Conservation (phyloP, 2,797 vertebrate species). For the Sebastes iracundus region DNA sequence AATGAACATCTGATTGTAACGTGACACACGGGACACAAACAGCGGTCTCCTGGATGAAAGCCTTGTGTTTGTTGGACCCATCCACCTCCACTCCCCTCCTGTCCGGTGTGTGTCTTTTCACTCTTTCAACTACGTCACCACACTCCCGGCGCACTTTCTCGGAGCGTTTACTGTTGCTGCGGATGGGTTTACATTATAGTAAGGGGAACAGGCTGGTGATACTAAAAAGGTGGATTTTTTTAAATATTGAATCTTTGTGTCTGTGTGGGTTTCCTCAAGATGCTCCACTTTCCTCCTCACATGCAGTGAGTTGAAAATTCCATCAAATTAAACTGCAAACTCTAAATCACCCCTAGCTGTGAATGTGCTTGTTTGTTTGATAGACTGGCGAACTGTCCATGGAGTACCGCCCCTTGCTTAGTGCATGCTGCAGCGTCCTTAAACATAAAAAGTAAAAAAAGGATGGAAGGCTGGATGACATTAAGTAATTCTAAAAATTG, state of each 20-base stretch:
- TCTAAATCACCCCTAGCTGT: background rate
- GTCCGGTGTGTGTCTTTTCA: no score
- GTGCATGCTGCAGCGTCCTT: background rate
- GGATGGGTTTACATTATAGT: no score
- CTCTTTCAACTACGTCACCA: no score
- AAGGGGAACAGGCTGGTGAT: background rate
- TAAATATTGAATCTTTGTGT: background rate
- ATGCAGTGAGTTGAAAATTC: background rate
- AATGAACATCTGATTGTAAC: no score
- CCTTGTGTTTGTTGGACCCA: no score
- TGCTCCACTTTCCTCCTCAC: background rate
- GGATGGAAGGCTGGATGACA: background rate
- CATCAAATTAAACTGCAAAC: background rate
- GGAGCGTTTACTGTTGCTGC: no score
- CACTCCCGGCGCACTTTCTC: no score
- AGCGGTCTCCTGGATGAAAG: no score
- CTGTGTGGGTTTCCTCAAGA: background rate
- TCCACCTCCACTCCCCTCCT: no score
- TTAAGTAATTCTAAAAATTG: background rate
- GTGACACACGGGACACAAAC: no score
- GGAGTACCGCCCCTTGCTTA: background rate
- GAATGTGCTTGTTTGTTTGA: background rate
- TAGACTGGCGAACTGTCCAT: background rate
- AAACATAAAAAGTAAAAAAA: background rate
- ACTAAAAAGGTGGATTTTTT: background rate